Base-by-base conservation (phyloP, 2,888 invertebrate species). In the Perizoma flavofasciatum region DNA sequence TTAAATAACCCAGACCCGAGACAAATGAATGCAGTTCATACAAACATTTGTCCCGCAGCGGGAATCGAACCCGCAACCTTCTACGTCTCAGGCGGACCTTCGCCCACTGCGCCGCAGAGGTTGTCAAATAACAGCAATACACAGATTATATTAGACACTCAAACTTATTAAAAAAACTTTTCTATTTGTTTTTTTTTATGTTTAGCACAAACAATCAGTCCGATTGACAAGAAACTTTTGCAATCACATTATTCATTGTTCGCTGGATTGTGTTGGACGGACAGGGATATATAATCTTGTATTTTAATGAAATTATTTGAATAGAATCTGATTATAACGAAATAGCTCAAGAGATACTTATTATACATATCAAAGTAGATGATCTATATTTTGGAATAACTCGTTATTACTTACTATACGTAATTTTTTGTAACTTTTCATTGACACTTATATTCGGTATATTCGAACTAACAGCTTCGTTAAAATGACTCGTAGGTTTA, bases 401-500 rank as follows among this genome's bases (percentile, higher is more conserved):
- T 5, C 3, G 3, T 37, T 7, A 7, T 39, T 39, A 8, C 39
- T 0, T 0, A 39, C 39, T 7, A 8, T 39, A 7, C 8, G n/a
- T n/a, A n/a, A n/a, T 39, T 39, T 39, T 7, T 39, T 4, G n/a
- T n/a, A n/a, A n/a, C 10, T 41, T 10, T 37, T 5, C 37, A 3
- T 6, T 37, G 37, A 5, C 7, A 37, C 8, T 37, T 37, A n/a
- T n/a, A n/a, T n/a, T n/a, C n/a, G 6, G 37, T 7, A 8, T 37
- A 37, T 37, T 37, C 22, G 22, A 53, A 53, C 49, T 43, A 49
- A 52, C 39, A 45, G 62, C 65, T 67, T 73, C 66, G 65, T 75
- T 74, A 74, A 72, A 73, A 75, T 72, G 71, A 70, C 66, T 67
- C 49, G 63, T 63, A 70, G 65, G 67, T 70, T 69, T 69, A 82